Base-by-base conservation (phyloP, 2,888 invertebrate genomes). In the Scrobipalpa atriplicella region DNA sequence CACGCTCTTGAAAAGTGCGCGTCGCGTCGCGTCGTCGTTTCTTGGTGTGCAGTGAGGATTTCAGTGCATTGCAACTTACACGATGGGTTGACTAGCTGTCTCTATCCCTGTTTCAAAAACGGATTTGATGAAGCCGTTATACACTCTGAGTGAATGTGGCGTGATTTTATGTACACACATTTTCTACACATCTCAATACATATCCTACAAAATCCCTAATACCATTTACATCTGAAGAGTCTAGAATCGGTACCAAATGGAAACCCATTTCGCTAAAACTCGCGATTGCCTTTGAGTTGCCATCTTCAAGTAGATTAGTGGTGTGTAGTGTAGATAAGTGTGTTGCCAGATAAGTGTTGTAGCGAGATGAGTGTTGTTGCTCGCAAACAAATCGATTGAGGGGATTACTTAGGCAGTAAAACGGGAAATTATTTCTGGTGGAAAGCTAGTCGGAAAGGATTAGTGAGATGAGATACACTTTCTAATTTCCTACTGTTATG, bases 221-320 rank as follows among this genome's bases (percentile, higher is more conserved):
- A 19, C 18, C 18, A 52, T 52, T 54, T 54, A 54, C 54, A 54
- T 54, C 54, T 10, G 21, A 54, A 54, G 54, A 54, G 54, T 6
- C 54, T 54, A 54, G 16, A 21, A 54, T 18, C 54, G 9, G 18
- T 54, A 54, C 36, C 16, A 19, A 52, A 19, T 58, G 11, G 38
- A 29, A 58, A 16, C 38, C 58, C 38, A 36, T 58, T 58, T 9
- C 29, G 29, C 58, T 58, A 58, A 58, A 58, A 58, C 58, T 58
- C 29, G 16, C 16, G 58, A 58, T 58, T 58, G 11, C 38, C 58
- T 38, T 38, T 58, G 36, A 36, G 36, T 16, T 29, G 58, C 38
- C 11, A 10, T 29, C 58, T 58, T 29, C 54, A 58, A 8, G 10
- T 13, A 29, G 58, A 58, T 58, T 58, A 58, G 54, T 29, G 54